Evolutionary conservation across 2,113 vertebrate species (phyloP).

Genomic region (Phalacrocorax brasilianus): DNA sequence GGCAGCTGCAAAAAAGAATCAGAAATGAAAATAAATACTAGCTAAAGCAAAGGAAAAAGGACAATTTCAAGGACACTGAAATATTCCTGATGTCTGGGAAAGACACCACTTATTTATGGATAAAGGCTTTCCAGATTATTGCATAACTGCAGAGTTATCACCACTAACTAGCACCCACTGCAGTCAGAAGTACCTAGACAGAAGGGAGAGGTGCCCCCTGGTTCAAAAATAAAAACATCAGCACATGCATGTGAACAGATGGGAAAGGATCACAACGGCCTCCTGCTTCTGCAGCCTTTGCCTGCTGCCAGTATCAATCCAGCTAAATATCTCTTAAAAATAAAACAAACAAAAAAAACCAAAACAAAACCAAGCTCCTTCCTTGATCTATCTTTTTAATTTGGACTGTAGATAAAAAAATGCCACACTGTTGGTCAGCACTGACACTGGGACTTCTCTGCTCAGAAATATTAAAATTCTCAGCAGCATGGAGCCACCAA

Average conservation of each 20-base stretch:
- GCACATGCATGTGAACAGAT: background rate
- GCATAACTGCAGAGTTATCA: background rate
- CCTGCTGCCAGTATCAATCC: background rate
- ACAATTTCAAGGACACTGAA: constrained; percentile 8
- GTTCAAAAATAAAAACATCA: background rate
- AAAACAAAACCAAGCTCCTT: background rate
- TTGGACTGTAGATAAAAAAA: background rate
- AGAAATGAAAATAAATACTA: background rate
- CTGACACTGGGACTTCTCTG: background rate
- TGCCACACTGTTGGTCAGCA: background rate
- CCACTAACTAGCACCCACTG: background rate
- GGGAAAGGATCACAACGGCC: background rate
- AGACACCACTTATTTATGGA: background rate
- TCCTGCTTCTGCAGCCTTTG: background rate
- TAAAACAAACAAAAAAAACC: background rate
- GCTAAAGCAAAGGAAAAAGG: background rate
- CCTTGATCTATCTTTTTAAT: background rate
- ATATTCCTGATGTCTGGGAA: background rate
- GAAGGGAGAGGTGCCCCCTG: background rate
- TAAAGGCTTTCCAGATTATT: background rate
- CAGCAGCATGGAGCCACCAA: background rate
- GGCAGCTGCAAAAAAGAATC: background rate
- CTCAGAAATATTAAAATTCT: background rate
- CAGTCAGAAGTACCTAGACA: background rate
- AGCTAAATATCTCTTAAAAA: background rate